Percentiles rank a stretch among this genome's conserved stretches.
phyloP scores from a whole-genome alignment of 2,797 vertebrate genomes.

The Myotis daubentonii region DNA sequence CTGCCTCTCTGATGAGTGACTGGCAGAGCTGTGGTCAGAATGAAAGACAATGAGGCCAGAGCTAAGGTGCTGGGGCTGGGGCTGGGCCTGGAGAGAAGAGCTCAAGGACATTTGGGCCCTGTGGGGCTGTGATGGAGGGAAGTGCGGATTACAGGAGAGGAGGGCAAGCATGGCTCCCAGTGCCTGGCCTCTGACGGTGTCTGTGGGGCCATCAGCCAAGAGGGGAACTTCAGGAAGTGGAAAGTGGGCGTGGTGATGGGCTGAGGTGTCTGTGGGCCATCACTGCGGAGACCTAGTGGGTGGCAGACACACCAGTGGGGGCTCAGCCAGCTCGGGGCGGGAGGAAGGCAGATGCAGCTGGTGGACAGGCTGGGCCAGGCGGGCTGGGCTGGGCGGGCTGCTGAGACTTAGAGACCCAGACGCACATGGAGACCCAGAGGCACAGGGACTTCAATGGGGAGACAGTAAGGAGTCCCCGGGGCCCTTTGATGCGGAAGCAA shows the following conservation, averaged over 20 bases:
- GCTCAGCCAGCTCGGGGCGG: neutral
- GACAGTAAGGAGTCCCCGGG: neutral
- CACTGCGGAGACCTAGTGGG: neutral
- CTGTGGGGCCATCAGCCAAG: neutral
- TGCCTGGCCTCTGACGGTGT: neutral
- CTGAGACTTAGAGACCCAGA: accelerated
- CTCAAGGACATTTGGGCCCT: neutral
- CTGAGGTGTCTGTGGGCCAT: neutral
- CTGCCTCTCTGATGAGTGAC: neutral
- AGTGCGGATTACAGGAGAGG: no score
- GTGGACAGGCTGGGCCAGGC: no score
- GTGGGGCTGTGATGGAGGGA: neutral
- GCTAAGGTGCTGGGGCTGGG: neutral
- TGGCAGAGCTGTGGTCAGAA: neutral
- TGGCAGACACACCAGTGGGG: neutral
- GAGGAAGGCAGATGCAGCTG: neutral
- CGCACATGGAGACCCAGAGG: no score
- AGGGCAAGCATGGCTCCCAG: neutral
- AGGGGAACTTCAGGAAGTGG: neutral
- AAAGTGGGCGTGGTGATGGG: neutral
- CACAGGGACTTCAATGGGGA: neutral
- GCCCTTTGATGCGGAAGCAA: neutral
- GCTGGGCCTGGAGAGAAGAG: neutral
- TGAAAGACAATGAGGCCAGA: neutral
- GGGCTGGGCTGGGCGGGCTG: no score